These are phyloP conservation scores for Iselma pallidipennis DNA, from an alignment of 2,888 invertebrate species.

Conservation along the genomic window DNA sequence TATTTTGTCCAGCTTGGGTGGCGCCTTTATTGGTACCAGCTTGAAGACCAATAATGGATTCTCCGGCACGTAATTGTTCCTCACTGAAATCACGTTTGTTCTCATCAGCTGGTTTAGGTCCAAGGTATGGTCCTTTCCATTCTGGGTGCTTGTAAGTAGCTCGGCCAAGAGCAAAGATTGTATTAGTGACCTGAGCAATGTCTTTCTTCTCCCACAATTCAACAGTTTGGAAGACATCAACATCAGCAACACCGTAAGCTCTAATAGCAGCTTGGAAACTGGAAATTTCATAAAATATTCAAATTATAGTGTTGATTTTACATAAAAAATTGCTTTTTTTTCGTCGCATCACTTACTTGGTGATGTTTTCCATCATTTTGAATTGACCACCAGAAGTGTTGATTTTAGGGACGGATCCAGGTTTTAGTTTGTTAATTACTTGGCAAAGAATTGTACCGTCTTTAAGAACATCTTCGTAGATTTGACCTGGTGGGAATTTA, in stretches of 20 bases:
- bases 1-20: conserved; percentile 86
- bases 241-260: conserved; percentile 85
- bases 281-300: conserved; percentile 24
- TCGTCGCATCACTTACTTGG: conserved; percentile 67
- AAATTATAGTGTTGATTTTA: not conserved
- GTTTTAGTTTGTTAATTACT: conserved; percentile 90
- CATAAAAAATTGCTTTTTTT: not conserved
- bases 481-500: conserved; percentile 80
- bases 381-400: conserved; percentile 95
- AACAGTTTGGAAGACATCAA: conserved; percentile 96
- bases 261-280: conserved; percentile 87
- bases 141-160: conserved; percentile 46
- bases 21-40: conserved; percentile 97
- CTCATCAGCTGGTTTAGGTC: conserved; percentile 93
- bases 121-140: conserved; percentile 78
- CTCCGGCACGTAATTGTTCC: conserved; percentile 86
- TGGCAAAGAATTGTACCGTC: conserved; percentile 93
- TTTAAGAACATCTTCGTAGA: conserved; percentile 86
- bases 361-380: conserved; percentile 99
- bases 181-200: conserved; percentile 82
- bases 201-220: conserved; percentile 96
- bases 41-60: conserved; percentile 90
- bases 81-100: conserved; percentile 94
- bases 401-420: conserved; percentile 87
- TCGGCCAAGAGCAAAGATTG: conserved; percentile 83